These are phyloP conservation scores for Nephrotoma guestfalica DNA, from an alignment of 2,888 invertebrate genomes.

Conservation along the genomic window DNA sequence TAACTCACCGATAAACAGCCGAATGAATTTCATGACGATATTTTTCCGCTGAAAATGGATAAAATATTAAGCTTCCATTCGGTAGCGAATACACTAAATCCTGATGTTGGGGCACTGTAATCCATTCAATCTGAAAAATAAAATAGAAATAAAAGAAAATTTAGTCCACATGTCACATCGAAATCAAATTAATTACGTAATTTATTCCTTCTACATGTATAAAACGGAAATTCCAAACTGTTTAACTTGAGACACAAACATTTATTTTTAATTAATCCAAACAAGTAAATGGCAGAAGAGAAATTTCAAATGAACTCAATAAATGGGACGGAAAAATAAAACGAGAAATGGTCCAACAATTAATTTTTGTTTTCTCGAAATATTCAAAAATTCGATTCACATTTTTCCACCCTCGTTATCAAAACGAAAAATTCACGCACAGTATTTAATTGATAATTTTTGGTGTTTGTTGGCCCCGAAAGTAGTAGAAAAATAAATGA, in stretches of 20 bases:
- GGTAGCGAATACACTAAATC: constrained; percentile 60
- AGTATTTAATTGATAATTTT: neutral
- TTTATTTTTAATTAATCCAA: neutral
- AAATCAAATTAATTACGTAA: neutral
- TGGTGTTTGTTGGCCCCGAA: neutral
- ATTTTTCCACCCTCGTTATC: neutral
- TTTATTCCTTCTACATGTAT: neutral
- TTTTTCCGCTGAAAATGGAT: constrained; percentile 65
- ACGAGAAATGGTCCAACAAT: neutral
- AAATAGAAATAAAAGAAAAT: neutral
- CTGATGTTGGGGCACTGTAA: constrained; percentile 48
- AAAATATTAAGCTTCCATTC: constrained; percentile 77
- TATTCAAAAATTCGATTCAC: neutral
- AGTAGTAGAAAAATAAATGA: neutral
- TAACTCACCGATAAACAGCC: constrained; percentile 55
- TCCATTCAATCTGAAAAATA: constrained; percentile 53
- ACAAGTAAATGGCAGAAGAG: neutral
- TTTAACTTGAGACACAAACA: neutral
- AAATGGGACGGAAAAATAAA: neutral
- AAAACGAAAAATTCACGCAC: neutral
- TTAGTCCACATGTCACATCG: neutral
- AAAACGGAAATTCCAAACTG: neutral
- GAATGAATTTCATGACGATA: constrained; percentile 77
- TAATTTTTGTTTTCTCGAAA: neutral
- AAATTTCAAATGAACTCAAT: neutral